Base-by-base conservation (phyloP, 2,888 invertebrate genomes). In the Cheilosia grossa region DNA sequence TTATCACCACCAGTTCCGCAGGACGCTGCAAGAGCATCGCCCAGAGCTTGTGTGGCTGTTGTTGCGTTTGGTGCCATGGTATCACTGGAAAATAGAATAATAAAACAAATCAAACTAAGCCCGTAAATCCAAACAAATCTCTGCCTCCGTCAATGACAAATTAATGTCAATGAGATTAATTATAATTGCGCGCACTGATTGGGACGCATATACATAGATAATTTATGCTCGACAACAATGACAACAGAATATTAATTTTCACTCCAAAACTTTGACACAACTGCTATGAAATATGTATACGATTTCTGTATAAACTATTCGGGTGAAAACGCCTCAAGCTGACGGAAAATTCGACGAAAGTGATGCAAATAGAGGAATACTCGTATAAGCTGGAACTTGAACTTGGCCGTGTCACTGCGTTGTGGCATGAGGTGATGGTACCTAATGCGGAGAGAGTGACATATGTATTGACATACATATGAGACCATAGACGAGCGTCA, bases 31-130 rank as follows among this genome's bases (percentile, higher is more conserved):
- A 90, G 87, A 15, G 90, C 89, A 81, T 91, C 90, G 70, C 89
- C 89, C 37, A 91, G 89, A 66, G 90, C 89, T 89, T 90, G 91
- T 54, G 89, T 88, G 74, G 94, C 93, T 81, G 93, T 92, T 82
- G 91, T 90, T 83, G 89, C 89, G 87, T 90, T 90, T 73, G 90
- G 90, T 40, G 90, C 87, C 91, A 90, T 90, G 47, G 47, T 88
- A 78, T 75, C 81, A 82, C 88, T 88, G 59, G 30, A 49, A 66
- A 51, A 59, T 74, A 77, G 27, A 58, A 58, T 1, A n/a, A 40
- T 61, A 42, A 63, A 24, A 58, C 17, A 15, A 53, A 37, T 33
- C 6, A 63, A 37, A 15, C 10, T 47, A 15, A 47, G 15, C 44
- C 19, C 17, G 17, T 59, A 24, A 10, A 58, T 17, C 3, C 3